These are phyloP conservation scores for Myrmophylax atrothorax DNA, from an alignment of 2,113 vertebrate species.

Conservation along the genomic window DNA sequence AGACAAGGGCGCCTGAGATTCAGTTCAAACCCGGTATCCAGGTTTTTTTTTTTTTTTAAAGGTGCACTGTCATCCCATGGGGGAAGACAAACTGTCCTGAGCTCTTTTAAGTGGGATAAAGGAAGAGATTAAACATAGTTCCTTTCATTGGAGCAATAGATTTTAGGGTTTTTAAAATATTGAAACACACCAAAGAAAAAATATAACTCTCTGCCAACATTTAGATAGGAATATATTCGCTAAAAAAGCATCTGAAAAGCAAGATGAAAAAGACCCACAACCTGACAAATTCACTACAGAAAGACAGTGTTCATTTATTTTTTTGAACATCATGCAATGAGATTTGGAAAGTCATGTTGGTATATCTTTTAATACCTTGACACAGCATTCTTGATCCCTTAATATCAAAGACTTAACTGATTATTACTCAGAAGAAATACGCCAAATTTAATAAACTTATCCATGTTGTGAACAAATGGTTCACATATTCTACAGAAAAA, in stretches of 20 bases:
- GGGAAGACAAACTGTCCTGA: background rate
- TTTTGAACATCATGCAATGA: background rate
- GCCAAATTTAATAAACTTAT: background rate
- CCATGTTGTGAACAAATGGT: background rate
- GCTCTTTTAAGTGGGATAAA: background rate
- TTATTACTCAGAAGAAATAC: background rate
- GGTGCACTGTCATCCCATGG: background rate
- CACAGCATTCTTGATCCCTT: background rate
- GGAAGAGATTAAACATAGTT: background rate
- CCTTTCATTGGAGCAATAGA: background rate
- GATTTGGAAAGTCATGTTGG: background rate
- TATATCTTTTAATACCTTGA: background rate
- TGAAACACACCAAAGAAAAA: background rate
- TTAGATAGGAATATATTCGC: background rate
- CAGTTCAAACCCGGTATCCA: background rate
- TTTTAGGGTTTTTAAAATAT: background rate
- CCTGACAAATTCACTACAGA: background rate
- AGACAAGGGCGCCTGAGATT: background rate
- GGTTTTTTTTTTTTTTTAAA: background rate
- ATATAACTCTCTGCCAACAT: background rate
- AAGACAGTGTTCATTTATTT: background rate
- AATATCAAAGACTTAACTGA: background rate
- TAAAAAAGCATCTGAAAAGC: background rate
- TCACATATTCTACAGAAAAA: background rate
- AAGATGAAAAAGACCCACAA: background rate